Evolutionary conservation across 2,888 invertebrate genomes (phyloP).

Genomic region (Venustoraphidia nigricollis): DNA sequence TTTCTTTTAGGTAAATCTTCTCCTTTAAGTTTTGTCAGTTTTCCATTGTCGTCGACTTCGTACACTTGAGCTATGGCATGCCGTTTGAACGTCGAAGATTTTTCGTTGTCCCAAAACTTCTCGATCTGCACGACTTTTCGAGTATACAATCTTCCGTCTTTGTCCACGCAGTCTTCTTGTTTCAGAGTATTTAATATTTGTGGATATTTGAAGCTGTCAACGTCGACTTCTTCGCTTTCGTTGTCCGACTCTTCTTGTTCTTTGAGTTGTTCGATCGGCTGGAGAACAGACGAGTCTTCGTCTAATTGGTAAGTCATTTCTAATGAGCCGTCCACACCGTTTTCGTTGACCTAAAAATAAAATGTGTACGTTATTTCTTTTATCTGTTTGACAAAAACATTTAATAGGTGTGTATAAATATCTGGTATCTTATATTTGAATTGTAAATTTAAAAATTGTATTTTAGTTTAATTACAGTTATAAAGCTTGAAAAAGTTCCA

Average conservation of each 20-base stretch:
- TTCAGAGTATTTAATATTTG: constrained; percentile 28
- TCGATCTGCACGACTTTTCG: constrained; percentile 41
- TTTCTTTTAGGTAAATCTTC: constrained; percentile 14
- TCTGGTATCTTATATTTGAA: too few species aligned
- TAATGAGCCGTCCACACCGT: constrained; percentile 21
- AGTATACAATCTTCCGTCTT: constrained; percentile 31
- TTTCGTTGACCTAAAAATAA: constrained; percentile 20
- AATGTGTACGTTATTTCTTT: too few species aligned
- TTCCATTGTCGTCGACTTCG: constrained; percentile 15
- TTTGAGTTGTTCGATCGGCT: too few species aligned
- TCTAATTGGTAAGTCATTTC: constrained; percentile 16
- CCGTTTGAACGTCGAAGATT: neutral
- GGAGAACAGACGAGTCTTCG: too few species aligned
- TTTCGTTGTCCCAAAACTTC: constrained; percentile 34
- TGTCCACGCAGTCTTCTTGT: constrained; percentile 32
- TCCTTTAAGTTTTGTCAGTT: constrained; percentile 15
- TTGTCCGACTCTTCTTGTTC: too few species aligned
- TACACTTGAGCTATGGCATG: constrained; percentile 16
- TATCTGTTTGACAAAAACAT: too few species aligned
- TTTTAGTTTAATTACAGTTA: too few species aligned
- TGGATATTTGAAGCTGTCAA: constrained; percentile 20
- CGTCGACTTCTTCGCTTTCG: constrained; percentile 9
- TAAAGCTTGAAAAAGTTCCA: too few species aligned
- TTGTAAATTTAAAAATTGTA: too few species aligned
- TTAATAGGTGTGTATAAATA: too few species aligned